Evolutionary conservation across 2,888 invertebrate species (phyloP), one percentile per base, ranked within the genome.

Genomic region (Eucera pruinosa): DNA sequence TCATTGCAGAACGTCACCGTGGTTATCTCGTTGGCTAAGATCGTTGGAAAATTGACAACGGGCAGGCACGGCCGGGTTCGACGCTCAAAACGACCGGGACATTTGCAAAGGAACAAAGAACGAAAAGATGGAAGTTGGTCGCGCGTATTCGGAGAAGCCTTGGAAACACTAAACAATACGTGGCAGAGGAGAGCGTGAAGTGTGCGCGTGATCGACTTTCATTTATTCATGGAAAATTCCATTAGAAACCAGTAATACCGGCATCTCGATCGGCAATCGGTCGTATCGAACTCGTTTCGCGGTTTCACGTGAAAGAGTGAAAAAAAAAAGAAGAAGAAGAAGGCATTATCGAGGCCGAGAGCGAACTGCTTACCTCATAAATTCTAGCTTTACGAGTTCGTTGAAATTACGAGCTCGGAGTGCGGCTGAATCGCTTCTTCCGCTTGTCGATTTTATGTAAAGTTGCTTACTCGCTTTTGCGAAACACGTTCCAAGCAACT

Each of bases 151-250:
- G 60, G 48, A 80, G 69, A 76, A 78, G 64, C 82, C 84, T 58
- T 87, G 74, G 87, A 87, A 85, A 89, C 84, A n/a, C n/a, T 66
- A 82, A 62, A 36, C 13, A 85, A 41, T n/a, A 41, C 85, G 84
- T 83, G 69, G 68, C 70, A 84, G 87, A 86, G 83, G 75, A 77
- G 79, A 85, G 25, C 23, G 62, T 13, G 39, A 30, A 27, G 6
- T 25, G 20, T 2, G 27, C 39, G 52, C 39, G 41, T 33, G 50
- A 18, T 7, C 30, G 20, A 41, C 25, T 27, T 60, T 74, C 74
- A 5, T 41, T 20, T 27, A 48, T 45, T 39, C 11, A 6, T 11
- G 13, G 4, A 41, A 47, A 23, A 23, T 60, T 45, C 64, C 2
- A 47, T 11, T 39, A 11, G 43, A 52, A 13, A 30, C 33, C n/a